A percentile compares a stretch with the other conserved stretches of the same genome.
Evolutionary conservation across 2,888 invertebrate species (phyloP).

Genomic region (Zaprionus lineosus): DNA sequence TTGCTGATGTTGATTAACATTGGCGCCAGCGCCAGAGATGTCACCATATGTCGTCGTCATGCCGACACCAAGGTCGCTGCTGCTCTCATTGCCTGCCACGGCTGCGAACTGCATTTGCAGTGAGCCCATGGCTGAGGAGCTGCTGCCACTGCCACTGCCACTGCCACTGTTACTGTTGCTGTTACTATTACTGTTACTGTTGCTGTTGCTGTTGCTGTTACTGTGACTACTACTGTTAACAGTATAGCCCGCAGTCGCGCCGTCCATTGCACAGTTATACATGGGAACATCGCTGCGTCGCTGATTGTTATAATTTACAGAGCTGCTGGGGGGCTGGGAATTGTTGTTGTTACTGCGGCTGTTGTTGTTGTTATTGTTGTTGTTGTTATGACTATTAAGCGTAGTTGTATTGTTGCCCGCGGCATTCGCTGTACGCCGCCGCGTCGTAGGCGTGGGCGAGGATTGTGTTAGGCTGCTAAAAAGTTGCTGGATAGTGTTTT

Average conservation of each 20-base stretch:
- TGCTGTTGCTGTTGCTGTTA: slow-evolving; percentile 21
- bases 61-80: slow-evolving; percentile 30
- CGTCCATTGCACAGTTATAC: slow-evolving; percentile 82
- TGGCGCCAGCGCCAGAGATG: slow-evolving; percentile 71
- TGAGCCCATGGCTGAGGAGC: slow-evolving; percentile 60
- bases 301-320: slow-evolving; percentile 38
- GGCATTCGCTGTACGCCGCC: slow-evolving; percentile 49
- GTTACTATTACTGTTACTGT: slow-evolving; percentile 24
- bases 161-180: slow-evolving; percentile 27
- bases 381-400: slow-evolving; percentile 62
- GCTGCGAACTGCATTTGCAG: slow-evolving; percentile 65
- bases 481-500: slow-evolving; percentile 65
- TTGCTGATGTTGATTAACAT: slow-evolving; percentile 51
- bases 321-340: slow-evolving; percentile 49
- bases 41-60: slow-evolving; percentile 48
- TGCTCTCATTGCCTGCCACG: slow-evolving; percentile 49
- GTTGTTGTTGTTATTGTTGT: slow-evolving; percentile 37
- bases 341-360: slow-evolving; percentile 33
- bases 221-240: slow-evolving; percentile 33
- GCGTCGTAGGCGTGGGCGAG: slow-evolving; percentile 56
- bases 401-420: slow-evolving; percentile 52
- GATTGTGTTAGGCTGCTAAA: slow-evolving; percentile 60
- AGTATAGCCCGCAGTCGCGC: slow-evolving; percentile 35
- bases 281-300: slow-evolving; percentile 81
- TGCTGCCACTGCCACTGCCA: slow-evolving; percentile 20